These are phyloP conservation scores for Pituophis catenifer DNA, from an alignment of 2,113 vertebrate genomes.

Conservation along the genomic window DNA sequence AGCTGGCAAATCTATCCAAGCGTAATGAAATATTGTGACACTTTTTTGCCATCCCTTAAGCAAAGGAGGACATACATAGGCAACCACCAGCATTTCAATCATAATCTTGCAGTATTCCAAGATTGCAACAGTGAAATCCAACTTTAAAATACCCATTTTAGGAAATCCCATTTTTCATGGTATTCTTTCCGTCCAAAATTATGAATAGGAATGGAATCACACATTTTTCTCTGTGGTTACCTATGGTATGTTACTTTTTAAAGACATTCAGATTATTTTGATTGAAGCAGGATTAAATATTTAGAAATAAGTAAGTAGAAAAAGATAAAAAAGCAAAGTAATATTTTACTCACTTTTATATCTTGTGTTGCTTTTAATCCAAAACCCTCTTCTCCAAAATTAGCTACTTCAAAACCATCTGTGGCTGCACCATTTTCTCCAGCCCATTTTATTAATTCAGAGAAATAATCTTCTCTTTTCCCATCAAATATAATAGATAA, in stretches of 20 bases:
- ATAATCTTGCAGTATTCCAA: not conserved
- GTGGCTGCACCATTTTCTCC: slow-evolving; percentile 85
- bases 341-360: slow-evolving; percentile 84
- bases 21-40: not conserved
- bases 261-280: not conserved
- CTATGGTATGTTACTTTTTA: not conserved
- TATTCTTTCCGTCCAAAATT: not conserved
- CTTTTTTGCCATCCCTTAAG: not conserved
- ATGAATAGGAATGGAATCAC: not conserved
- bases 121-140: not conserved
- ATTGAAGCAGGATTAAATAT: not conserved
- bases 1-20: not conserved
- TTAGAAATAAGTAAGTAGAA: not conserved
- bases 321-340: not conserved
- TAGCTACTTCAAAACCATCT: slow-evolving; percentile 84
- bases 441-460: slow-evolving; percentile 89
- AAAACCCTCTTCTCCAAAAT: slow-evolving; percentile 89
- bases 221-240: not conserved
- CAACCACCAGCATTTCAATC: not conserved
- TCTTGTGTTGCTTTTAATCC: slow-evolving; percentile 89
- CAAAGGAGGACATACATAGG: not conserved
- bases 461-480: slow-evolving; percentile 89
- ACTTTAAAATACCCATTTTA: not conserved
- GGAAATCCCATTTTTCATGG: not conserved
- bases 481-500: slow-evolving; percentile 90